Base-by-base conservation (phyloP, 2,797 vertebrate species). In the Acanthornis magna region DNA sequence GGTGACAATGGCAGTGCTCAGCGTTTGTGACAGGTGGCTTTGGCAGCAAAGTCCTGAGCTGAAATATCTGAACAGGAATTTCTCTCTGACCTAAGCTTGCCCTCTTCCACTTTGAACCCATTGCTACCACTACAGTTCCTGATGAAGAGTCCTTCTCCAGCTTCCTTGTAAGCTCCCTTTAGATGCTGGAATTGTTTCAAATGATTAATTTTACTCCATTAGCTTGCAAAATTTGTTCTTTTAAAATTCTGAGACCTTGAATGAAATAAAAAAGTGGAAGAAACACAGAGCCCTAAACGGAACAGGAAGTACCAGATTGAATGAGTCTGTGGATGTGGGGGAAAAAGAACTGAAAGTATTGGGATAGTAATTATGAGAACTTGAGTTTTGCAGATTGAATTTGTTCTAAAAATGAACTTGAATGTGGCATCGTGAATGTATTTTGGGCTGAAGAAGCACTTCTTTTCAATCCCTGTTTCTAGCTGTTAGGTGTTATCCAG, bases 361-460 rank as follows among this genome's bases (percentile, higher is more conserved):
- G 77, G 88, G 74, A 55, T 73, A 95, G 74, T 94, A 96, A 94
- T 94, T 86, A 90, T 26, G 65, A 84, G 82, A 91, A 88, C 91
- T 96, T 79, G 70, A 95, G 60, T 65, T 90, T 77, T 91, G 90
- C 83, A 95, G 84, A 94, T 91, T 67, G 84, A 86, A 90, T 93
- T 83, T 43, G 81, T 95, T 94, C 76, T 81, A 88, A 96, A 95
- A 92, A 89, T 96, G 85, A 78, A 85, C 86, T 96, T 92, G 96
- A 87, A 79, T 89, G 29, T 85, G 83, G 63, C 85, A 92, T 22
- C 88, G 27, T 76, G 75, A 70, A 38, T 91, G 85, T 97, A 91
- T 97, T 94, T 83, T 94, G 92, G 81, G 93, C 55, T 48, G 95
- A 91, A 91, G 92, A 81, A 91, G 84, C 70, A 53, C 86, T 95